A percentile compares a stretch with the other conserved stretches of the same genome.
phyloP scores from a whole-genome alignment of 1,140 invertebrate species.

The Drosophila sucinea region DNA sequence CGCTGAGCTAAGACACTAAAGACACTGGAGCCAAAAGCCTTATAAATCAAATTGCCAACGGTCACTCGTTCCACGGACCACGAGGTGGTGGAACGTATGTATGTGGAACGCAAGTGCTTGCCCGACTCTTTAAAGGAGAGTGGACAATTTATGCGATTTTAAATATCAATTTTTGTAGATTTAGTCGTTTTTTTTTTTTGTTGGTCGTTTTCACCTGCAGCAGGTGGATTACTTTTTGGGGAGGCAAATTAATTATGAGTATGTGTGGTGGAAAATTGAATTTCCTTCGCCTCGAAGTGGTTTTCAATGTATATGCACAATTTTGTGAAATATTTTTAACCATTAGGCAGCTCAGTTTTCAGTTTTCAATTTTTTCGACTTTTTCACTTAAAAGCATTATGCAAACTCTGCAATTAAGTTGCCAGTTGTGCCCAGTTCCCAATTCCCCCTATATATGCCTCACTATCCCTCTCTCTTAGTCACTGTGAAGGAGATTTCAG shows the following conservation, averaged over 20 bases:
- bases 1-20: conserved; percentile 26
- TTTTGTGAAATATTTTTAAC: conserved; percentile 74
- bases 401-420: conserved; percentile 80
- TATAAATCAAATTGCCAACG: conserved; percentile 77
- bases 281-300: conserved; percentile 69
- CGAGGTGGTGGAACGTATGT: no score
- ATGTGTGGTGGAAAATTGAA: conserved; percentile 64
- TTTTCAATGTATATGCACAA: conserved; percentile 70
- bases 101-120: conserved; percentile 23
- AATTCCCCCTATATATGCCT: conserved; percentile 14
- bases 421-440: conserved; percentile 32
- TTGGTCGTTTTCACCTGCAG: conserved; percentile 23
- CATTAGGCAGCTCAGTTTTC: conserved; percentile 57
- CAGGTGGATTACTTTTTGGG: conserved; percentile 45
- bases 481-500: conserved; percentile 17
- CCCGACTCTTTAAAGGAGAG: neutral
- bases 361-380: conserved; percentile 22
- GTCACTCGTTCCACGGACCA: neutral
- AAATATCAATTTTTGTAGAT: conserved; percentile 82
- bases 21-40: conserved; percentile 50
- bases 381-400: conserved; percentile 75
- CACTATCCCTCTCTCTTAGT: conserved; percentile 14
- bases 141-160: conserved; percentile 78
- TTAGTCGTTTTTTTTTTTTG: conserved; percentile 40
- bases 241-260: conserved; percentile 79